Base-by-base conservation (phyloP, 1,140 invertebrate species). In the Cotesia typhae region DNA sequence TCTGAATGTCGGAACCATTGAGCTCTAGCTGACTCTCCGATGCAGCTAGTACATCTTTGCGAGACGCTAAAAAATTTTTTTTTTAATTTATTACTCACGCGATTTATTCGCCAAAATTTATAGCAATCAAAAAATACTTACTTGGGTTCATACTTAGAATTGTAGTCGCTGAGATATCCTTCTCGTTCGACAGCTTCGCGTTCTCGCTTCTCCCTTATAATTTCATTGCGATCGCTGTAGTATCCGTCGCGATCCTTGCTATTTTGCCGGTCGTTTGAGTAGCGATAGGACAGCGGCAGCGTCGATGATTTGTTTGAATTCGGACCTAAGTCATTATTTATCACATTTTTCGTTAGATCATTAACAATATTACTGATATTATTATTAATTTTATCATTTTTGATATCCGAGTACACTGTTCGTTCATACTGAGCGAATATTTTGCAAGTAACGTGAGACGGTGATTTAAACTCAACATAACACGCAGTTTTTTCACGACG, bases 1-100 rank as follows among this genome's bases (percentile, higher is more conserved):
- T 95, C 94, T 28, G 93, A 94, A 85, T 95, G 94, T 7, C 94
- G 90, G 84, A 94, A 95, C 94, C 94, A 95, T 78, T 94, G 93
- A 70, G 92, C 92, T 17, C 94, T 89, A 57, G 93, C 93, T 14
- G 93, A 94, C 85, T 94, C 93, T 4, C 93, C 93, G 82, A 94
- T 93, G 84, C 94, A 95, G 20, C 92, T 94, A 41, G 93, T 92
- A 82, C 94, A 95, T 78, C 93, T 91, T 35, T 88, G 89, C 74
- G n/a, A 66, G 10, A 59, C 60, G 37, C 14, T 20, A 47, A 0
- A 60, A 61, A 1, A 37, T 66, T 36, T 51, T 52, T 17, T 17
- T 12, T 68, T 2, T 12, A 28, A 28, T 69, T 64, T 64, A 36
- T 36, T 61, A 52, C 17, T 53, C 20, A 37, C 9, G 17, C 10